Percentiles rank a stretch among this genome's conserved stretches.
Evolutionary conservation across 2,113 vertebrate species (phyloP).

Genomic region (Cebus imitator): DNA sequence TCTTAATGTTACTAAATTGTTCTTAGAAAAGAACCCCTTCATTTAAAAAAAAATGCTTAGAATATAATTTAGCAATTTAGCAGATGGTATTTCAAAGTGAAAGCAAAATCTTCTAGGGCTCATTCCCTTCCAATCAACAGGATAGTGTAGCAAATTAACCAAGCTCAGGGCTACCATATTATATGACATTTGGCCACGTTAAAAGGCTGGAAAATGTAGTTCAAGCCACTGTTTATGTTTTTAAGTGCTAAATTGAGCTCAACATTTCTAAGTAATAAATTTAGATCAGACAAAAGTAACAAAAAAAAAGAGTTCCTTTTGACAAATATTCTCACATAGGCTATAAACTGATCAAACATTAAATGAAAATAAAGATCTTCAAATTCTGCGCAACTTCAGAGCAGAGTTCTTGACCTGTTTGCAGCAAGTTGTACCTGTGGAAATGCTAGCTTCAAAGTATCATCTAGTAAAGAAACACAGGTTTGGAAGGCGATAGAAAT

Average conservation of each 20-base stretch:
- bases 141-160: neutral
- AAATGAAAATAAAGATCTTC: neutral
- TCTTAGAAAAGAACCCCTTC: conserved; percentile 44
- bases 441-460: neutral
- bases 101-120: neutral
- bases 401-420: neutral
- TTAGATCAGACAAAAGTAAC: neutral
- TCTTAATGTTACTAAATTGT: conserved; percentile 58
- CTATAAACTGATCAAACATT: neutral
- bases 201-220: neutral
- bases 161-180: neutral
- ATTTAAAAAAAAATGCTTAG: conserved; percentile 8
- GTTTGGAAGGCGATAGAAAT: conserved; percentile 32
- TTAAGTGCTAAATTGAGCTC: neutral
- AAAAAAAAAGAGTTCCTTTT: neutral
- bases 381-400: neutral
- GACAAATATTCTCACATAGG: neutral
- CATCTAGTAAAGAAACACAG: neutral
- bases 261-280: neutral
- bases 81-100: conserved; percentile 72
- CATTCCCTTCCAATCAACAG: neutral
- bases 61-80: conserved; percentile 53
- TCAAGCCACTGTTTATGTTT: conserved; percentile 19
- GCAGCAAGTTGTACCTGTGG: conserved; percentile 12
- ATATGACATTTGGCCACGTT: neutral